Evolutionary conservation across 2,113 vertebrate genomes (phyloP).

Genomic region (Serinus canaria): DNA sequence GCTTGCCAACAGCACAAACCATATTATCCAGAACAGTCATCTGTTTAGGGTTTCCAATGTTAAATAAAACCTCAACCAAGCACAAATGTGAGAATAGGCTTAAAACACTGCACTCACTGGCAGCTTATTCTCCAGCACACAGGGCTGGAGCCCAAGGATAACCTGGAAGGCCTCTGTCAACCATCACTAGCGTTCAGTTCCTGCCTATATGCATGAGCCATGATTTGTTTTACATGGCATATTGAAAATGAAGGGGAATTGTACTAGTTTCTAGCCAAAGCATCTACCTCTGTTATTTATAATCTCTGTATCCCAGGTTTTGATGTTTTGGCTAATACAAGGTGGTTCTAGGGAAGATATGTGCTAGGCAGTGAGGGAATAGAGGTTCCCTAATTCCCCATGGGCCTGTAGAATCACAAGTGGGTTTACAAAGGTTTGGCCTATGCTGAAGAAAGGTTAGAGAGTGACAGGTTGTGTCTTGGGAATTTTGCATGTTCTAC

Average conservation of each 20-base stretch:
- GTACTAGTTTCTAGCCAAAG: background rate
- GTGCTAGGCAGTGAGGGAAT: background rate
- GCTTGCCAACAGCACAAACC: conserved; percentile 36
- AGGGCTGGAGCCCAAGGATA: background rate
- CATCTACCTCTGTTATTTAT: background rate
- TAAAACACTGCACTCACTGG: background rate
- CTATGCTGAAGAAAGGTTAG: background rate
- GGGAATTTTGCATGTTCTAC: background rate
- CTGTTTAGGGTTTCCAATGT: conserved; percentile 39
- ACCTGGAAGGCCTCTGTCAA: background rate
- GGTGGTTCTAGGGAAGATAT: background rate
- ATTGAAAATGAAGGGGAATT: background rate
- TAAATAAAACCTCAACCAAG: conserved; percentile 42
- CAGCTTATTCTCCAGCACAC: background rate
- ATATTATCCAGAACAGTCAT: conserved; percentile 38
- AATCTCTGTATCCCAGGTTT: background rate
- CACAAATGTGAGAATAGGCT: conserved; percentile 38
- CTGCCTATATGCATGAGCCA: background rate
- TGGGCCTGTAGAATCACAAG: background rate
- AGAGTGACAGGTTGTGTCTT: background rate
- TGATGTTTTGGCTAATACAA: background rate
- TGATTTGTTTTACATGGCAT: background rate
- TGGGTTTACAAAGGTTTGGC: background rate
- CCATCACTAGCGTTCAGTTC: background rate
- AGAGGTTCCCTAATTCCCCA: background rate